Conservation (phyloP, 2,113 vertebrate genomes). For the Microcebus lehilahytsara region DNA sequence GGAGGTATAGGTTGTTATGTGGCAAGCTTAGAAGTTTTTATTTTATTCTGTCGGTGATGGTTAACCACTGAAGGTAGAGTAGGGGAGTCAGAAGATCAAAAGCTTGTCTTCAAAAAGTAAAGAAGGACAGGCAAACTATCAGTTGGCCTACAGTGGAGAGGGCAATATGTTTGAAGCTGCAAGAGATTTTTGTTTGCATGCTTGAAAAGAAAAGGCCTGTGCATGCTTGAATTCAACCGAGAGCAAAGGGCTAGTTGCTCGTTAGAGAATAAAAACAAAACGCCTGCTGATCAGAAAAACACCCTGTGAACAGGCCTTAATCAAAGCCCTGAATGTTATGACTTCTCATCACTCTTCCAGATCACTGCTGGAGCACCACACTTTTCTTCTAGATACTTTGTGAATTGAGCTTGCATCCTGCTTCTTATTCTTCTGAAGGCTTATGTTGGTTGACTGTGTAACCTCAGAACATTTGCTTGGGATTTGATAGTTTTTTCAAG, state of each 20-base stretch:
- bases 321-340: constrained; percentile 43
- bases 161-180: constrained; percentile 38
- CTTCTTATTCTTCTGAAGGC: neutral
- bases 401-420: neutral
- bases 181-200: constrained; percentile 50
- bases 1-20: neutral
- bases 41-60: constrained; percentile 23
- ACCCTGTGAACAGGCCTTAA: neutral
- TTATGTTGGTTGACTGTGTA: neutral
- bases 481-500: constrained; percentile 40
- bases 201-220: constrained; percentile 8
- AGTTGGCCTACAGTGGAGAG: constrained; percentile 31
- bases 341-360: neutral
- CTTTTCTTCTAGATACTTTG: neutral
- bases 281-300: neutral
- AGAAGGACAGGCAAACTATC: constrained; percentile 16
- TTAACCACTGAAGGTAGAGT: neutral
- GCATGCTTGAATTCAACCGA: neutral
- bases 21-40: neutral
- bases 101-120: constrained; percentile 17
- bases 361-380: neutral
- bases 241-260: constrained; percentile 24
- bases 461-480: neutral
- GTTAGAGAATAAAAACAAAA: constrained; percentile 48
- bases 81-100: constrained; percentile 35